Conservation (phyloP, 2,797 vertebrate species). For the Malacoctenus gilli region DNA sequence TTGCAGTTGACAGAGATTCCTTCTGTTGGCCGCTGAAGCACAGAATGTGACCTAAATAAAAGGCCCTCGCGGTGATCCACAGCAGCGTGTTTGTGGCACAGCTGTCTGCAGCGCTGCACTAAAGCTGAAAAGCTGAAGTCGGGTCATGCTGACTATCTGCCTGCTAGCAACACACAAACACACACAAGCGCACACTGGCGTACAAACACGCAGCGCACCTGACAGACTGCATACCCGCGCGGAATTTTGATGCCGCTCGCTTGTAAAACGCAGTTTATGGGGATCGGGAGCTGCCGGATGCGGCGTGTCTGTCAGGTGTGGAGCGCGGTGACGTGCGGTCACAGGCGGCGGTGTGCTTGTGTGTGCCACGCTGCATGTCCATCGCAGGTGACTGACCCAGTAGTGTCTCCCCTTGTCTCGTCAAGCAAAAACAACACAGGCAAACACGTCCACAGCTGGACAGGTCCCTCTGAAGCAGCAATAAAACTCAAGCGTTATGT, state of each 20-base stretch:
- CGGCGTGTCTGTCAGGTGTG: slow-evolving; percentile 37
- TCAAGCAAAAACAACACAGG: slow-evolving; percentile 11
- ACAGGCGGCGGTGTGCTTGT: slow-evolving; percentile 44
- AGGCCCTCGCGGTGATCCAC: slow-evolving; percentile 71
- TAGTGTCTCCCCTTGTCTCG: slow-evolving; percentile 50
- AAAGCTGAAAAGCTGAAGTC: slow-evolving; percentile 73
- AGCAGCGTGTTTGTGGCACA: slow-evolving; percentile 72
- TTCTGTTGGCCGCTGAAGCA: slow-evolving; percentile 70
- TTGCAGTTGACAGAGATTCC: slow-evolving; percentile 71
- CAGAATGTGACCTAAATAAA: slow-evolving; percentile 79
- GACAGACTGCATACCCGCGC: slow-evolving; percentile 47
- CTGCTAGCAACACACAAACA: slow-evolving; percentile 47
- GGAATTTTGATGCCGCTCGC: slow-evolving; percentile 44
- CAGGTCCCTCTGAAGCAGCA: neutral
- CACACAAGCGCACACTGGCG: slow-evolving; percentile 22
- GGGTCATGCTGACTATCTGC: slow-evolving; percentile 67
- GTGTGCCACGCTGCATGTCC: slow-evolving; percentile 34
- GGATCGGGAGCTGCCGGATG: slow-evolving; percentile 42
- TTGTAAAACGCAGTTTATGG: slow-evolving; percentile 53
- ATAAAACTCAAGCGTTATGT: neutral
- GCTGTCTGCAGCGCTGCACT: slow-evolving; percentile 72
- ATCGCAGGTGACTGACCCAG: slow-evolving; percentile 49
- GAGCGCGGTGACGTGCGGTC: slow-evolving; percentile 31
- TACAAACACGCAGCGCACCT: slow-evolving; percentile 46
- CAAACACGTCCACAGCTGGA: slow-evolving; percentile 9